Conservation (phyloP, 1,140 invertebrate genomes). For the Rhizoglyphus robini region DNA sequence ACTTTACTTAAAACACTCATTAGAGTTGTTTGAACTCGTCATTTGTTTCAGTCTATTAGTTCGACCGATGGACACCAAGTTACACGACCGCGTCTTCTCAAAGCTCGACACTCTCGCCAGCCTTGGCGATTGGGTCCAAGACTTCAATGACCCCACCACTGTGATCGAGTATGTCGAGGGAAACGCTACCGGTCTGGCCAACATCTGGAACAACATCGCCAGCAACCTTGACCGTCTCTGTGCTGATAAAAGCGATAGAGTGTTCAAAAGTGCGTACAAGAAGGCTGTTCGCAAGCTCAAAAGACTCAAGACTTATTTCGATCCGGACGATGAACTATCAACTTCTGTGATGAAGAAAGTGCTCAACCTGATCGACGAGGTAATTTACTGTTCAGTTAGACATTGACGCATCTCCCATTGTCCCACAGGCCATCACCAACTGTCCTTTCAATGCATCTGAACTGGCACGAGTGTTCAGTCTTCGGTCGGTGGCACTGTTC, state of each 20-base stretch:
- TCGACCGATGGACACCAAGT: too few relatives aligned
- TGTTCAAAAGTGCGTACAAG: background rate
- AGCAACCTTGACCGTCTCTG: background rate
- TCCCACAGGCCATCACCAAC: background rate
- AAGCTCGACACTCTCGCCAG: too few relatives aligned
- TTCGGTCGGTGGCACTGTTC: background rate
- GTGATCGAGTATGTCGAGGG: background rate
- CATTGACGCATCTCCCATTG: too few relatives aligned
- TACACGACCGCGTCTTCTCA: too few relatives aligned
- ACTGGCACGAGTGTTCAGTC: background rate
- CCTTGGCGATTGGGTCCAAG: too few relatives aligned
- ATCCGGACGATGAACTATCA: background rate
- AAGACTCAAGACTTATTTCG: background rate
- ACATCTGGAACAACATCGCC: background rate
- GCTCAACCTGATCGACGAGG: background rate
- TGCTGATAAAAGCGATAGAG: background rate
- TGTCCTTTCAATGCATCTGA: background rate
- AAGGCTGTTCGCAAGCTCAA: background rate
- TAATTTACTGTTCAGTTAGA: too few relatives aligned
- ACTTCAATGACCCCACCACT: too few relatives aligned
- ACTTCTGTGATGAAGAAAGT: background rate
- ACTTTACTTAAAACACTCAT: too few relatives aligned
- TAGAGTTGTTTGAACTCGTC: too few relatives aligned
- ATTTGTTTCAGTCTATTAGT: too few relatives aligned
- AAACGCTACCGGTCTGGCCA: background rate